phyloP scores from a whole-genome alignment of 2,113 vertebrate genomes.

The Macrotus californicus region DNA sequence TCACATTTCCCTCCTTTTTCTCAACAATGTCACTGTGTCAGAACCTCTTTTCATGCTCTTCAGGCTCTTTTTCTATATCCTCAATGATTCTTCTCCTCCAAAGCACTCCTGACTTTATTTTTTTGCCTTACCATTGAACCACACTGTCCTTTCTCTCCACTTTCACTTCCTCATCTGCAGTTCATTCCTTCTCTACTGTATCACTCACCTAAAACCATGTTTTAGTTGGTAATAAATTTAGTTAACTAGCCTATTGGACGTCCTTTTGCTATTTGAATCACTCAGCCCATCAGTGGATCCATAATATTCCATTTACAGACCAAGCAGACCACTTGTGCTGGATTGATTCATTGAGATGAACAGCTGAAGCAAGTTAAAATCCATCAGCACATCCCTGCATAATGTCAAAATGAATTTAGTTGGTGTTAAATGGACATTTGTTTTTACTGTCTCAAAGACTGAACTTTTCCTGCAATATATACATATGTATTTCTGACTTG shows the following conservation, averaged over 20 bases:
- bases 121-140: not conserved
- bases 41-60: not conserved
- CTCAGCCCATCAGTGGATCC: conserved; percentile 49
- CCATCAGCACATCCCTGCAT: conserved; percentile 70
- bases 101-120: not conserved
- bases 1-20: not conserved
- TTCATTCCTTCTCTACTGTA: not conserved
- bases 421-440: conserved; percentile 77
- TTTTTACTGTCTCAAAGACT: conserved; percentile 79
- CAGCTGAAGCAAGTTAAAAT: conserved; percentile 71
- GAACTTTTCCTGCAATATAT: conserved; percentile 76
- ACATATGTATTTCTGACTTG: conserved; percentile 74
- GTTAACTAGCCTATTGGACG: not conserved
- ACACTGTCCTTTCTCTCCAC: not conserved
- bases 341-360: conserved; percentile 75
- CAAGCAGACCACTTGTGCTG: conserved; percentile 67
- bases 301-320: conserved; percentile 70
- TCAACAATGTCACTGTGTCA: not conserved
- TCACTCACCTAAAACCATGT: not conserved
- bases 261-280: conserved; percentile 51
- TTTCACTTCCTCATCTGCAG: not conserved
- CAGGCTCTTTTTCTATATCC: not conserved
- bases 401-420: conserved; percentile 78
- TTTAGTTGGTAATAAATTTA: not conserved
- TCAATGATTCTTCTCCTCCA: not conserved